Evolutionary conservation across 1,140 invertebrate species (phyloP).

Genomic region (Penaeus chinensis): DNA sequence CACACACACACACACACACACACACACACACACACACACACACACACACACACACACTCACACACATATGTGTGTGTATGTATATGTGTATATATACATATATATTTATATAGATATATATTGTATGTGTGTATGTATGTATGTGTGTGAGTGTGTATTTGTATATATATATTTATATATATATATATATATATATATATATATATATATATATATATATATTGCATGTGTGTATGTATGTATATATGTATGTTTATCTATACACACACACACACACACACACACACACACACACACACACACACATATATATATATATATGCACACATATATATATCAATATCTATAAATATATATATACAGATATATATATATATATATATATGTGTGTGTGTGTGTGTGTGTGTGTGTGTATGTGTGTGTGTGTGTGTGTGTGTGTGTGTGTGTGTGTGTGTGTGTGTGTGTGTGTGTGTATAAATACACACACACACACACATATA

Average conservation of each 20-base stretch:
- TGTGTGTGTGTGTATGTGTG: constrained; percentile 23
- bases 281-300: not conserved
- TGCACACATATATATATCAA: not conserved
- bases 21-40: constrained; percentile 3
- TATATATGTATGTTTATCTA: constrained; percentile 8
- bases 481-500: not conserved
- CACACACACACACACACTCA: not conserved
- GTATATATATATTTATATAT: constrained; percentile 16
- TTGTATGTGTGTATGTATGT: constrained; percentile 26
- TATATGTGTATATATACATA: not conserved
- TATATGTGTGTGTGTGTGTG: not conserved
- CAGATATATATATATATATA: not conserved
- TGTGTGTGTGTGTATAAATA: not conserved
- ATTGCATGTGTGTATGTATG: not conserved
- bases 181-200: constrained; percentile 13
- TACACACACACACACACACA: not conserved
- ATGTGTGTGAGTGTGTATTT: constrained; percentile 26
- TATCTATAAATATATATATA: not conserved
- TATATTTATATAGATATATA: not conserved
- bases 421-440: constrained; percentile 9
- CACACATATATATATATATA: not conserved
- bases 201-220: not conserved
- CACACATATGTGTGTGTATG: not conserved
- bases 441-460: not conserved
- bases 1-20: not conserved